Base-by-base conservation (phyloP, 2,888 invertebrate species). In the Xylophagus ater region DNA sequence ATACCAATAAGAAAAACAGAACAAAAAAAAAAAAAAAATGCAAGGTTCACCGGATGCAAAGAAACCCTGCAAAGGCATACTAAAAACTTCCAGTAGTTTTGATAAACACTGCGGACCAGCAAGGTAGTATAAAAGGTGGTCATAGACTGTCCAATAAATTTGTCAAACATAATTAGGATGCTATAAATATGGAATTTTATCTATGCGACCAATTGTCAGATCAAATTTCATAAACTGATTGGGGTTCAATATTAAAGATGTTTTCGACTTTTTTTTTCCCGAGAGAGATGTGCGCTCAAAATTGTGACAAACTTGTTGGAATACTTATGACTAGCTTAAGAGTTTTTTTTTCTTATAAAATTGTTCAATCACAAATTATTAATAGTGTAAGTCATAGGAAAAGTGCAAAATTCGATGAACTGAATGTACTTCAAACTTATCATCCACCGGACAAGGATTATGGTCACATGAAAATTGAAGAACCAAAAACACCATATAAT, bases 401-500 rank as follows among this genome's bases (percentile, higher is more conserved):
- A 57, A 74, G 74, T 59, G 74, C 89, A 57, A 85, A 90, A 72
- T 93, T 89, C 71, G 98, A 98, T 66, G 98, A 98, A 70, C 88
- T 94, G 79, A 98, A 98, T 68, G 97, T 98, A 49, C 74, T 97
- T 53, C 94, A 93, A 50, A 98, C 98, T 1, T 79, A 93, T 56
- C 98, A 98, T 70, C 98, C 98, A 28, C 74, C 86, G 15, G 92
- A 92, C 62, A 99, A 98, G 69, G 97, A 97, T 67, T 98, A 99
- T 66, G 98, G 98, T 7, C 93, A 93, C 58, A 97, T 97, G 94
- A 98, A 97, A 68, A 81, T 86, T 48, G 88, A 92, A 55, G 98
- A 98, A 66, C 97, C 98, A 2, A 96, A 96, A 66, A 98, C 98
- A 18, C 98, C 98, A 25, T 76, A 61, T 52, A 78, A 78, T 54